Evolutionary conservation across 2,113 vertebrate genomes (phyloP).

Genomic region (Ariopsis seemanni): DNA sequence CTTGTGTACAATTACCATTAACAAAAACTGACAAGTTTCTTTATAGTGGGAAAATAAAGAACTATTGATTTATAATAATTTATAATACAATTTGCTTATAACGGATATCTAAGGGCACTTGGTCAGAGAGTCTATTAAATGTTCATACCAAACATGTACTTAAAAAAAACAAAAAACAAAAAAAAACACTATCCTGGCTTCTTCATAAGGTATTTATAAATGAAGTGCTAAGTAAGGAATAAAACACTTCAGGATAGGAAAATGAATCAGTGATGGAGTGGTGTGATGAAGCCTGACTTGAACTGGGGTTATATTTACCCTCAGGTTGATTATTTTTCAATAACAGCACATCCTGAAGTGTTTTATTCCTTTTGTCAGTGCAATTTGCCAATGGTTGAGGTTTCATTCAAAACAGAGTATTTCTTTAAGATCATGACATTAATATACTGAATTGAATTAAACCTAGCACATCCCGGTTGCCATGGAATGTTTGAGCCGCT

Average conservation of each 20-base stretch:
- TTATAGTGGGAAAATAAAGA: background rate
- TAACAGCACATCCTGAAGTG: too few relatives aligned
- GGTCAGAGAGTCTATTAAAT: background rate
- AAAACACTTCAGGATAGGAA: background rate
- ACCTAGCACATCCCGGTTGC: constrained; percentile 92
- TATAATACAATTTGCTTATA: background rate
- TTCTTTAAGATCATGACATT: background rate
- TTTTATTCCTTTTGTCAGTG: too few relatives aligned
- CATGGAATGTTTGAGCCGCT: constrained; percentile 92
- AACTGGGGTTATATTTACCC: background rate
- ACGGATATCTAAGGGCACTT: background rate
- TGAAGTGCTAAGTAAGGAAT: too few relatives aligned
- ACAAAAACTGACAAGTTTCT: background rate
- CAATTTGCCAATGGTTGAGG: background rate
- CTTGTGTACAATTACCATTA: background rate
- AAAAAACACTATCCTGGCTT: background rate
- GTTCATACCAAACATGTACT: background rate
- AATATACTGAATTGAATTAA: background rate
- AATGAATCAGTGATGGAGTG: background rate
- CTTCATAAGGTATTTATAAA: background rate
- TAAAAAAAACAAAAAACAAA: background rate
- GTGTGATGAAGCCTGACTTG: background rate
- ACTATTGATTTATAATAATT: background rate
- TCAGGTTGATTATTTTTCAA: background rate
- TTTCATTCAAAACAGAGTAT: background rate